Base-by-base conservation (phyloP, 1,140 invertebrate genomes). In the Lordiphosa clarofinis region DNA sequence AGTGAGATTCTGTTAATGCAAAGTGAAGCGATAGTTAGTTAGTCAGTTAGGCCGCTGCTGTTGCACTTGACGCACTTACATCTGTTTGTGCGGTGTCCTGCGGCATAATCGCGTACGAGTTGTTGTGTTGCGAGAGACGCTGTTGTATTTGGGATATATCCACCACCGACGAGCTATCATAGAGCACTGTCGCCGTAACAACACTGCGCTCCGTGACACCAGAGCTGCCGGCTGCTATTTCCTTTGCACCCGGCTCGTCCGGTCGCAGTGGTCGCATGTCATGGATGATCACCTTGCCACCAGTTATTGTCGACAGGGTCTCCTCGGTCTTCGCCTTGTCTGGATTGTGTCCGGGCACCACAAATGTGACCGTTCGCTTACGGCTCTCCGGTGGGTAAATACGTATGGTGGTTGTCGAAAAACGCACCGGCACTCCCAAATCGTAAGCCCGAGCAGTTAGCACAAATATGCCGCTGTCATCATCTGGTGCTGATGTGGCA, bases 371-470 rank as follows among this genome's bases (percentile, higher is more conserved):
- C 19, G 92, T 94, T 46, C 94, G 90, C 40, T 93, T 92, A 70
- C 92, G 90, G 73, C 91, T 91, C 69, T 93, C 92, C 52, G 94
- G 91, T 49, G 94, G 92, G 90, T 93, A 93, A 74, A 94, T 89
- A 79, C 93, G 90, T 55, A 94, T 92, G 56, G 91, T 90, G 8
- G 93, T 92, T 6, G 91, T 92, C 4, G 92, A 92, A 52, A 90
- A 94, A 57, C 92, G 89, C 73, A 93, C 93, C 1, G 95, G 95
- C 1, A 95, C 91, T 82, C 95, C 95, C 58, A 95, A 90, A 89
- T 96, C 95, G 73, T 95, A 95, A 9, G 94, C 95, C 76, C 94
- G 91, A 13, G 93, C 92, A 33, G 92, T 94, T 4, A 95, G 88
- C 2, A 92, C 91, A 57, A 91, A 92, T 28, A 93, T 87, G 73